phyloP scores from a whole-genome alignment of 2,888 invertebrate genomes.

The Caenorhabditis sp. region DNA sequence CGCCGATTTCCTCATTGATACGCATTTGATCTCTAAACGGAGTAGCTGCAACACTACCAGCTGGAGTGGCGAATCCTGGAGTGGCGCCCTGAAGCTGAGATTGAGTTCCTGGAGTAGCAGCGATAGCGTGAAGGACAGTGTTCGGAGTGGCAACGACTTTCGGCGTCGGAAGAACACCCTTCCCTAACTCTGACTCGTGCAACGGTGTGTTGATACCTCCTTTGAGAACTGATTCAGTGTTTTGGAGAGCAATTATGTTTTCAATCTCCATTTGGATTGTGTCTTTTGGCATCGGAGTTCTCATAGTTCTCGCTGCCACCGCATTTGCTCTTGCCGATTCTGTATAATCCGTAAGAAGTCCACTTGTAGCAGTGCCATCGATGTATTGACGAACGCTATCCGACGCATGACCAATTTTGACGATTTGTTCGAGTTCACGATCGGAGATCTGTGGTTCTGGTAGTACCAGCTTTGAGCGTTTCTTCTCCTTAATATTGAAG shows the following conservation, averaged over 20 bases:
- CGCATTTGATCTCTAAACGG: constrained; percentile 94
- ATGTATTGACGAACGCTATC: constrained; percentile 88
- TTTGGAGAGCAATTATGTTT: constrained; percentile 97
- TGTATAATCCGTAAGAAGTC: constrained; percentile 93
- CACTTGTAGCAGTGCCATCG: constrained; percentile 87
- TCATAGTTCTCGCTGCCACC: constrained; percentile 90
- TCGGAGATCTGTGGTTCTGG: constrained; percentile 98
- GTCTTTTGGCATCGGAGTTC: constrained; percentile 81
- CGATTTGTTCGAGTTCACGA: constrained; percentile 87
- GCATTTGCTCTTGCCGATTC: constrained; percentile 88
- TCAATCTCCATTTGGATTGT: constrained; percentile 89
- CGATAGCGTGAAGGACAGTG: constrained; percentile 88
- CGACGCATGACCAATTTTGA: constrained; percentile 87
- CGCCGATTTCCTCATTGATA: constrained; percentile 93
- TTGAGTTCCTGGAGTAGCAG: constrained; percentile 79
- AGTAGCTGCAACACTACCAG: constrained; percentile 86
- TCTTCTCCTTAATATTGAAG: constrained; percentile 82
- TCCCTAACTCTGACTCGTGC: constrained; percentile 91
- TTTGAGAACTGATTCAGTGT: constrained; percentile 97
- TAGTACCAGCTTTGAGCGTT: constrained; percentile 90
- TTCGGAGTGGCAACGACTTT: constrained; percentile 88
- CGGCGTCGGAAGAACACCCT: constrained; percentile 73
- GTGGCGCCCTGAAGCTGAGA: constrained; percentile 55
- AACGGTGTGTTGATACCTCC: constrained; percentile 96
- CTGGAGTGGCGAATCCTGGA: constrained; percentile 76